A percentile compares a stretch with the other conserved stretches of the same genome.
phyloP scores from a whole-genome alignment of 37 sponge, comb jelly and placozoan genomes.

The Crambe crambe region DNA sequence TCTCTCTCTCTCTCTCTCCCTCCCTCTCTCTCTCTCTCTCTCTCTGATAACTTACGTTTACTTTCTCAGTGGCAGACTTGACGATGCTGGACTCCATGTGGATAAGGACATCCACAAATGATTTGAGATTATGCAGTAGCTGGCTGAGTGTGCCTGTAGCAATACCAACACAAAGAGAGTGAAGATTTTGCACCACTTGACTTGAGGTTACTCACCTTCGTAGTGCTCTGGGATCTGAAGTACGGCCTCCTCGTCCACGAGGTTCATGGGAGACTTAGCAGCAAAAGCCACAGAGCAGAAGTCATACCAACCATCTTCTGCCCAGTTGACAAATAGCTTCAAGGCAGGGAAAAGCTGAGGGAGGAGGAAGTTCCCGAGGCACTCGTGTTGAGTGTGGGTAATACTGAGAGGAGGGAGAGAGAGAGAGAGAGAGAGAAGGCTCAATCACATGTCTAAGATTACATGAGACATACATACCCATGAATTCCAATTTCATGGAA shows the following conservation, averaged over 20 bases:
- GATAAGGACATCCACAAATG: conserved; percentile 21
- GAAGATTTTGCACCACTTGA: neutral
- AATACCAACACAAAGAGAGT: neutral
- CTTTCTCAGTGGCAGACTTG: conserved; percentile 18
- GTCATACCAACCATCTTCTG: conserved; percentile 70
- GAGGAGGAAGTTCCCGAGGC: conserved; percentile 37
- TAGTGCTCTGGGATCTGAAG: conserved; percentile 21
- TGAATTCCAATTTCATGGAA: conserved; percentile 57
- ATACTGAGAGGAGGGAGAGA: conserved; percentile 26
- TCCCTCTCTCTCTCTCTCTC: no score
- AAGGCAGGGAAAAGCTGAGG: conserved; percentile 41
- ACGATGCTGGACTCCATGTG: conserved; percentile 43
- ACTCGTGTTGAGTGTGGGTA: conserved; percentile 37
- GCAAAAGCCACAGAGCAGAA: conserved; percentile 65
- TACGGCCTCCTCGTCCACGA: conserved; percentile 27
- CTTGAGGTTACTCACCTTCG: conserved; percentile 10
- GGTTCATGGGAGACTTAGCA: conserved; percentile 50
- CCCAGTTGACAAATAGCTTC: conserved; percentile 67
- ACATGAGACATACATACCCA: conserved; percentile 34
- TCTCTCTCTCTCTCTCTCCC: no score
- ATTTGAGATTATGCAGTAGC: conserved; percentile 29
- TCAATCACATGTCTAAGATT: no score
- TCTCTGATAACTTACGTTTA: conserved; percentile 51
- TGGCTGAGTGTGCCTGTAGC: conserved; percentile 14
- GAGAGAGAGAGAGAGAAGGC: neutral